Percentiles rank a stretch among this genome's conserved stretches.
Evolutionary conservation across 2,888 invertebrate species (phyloP).

Genomic region (Seira sanloemensis): DNA sequence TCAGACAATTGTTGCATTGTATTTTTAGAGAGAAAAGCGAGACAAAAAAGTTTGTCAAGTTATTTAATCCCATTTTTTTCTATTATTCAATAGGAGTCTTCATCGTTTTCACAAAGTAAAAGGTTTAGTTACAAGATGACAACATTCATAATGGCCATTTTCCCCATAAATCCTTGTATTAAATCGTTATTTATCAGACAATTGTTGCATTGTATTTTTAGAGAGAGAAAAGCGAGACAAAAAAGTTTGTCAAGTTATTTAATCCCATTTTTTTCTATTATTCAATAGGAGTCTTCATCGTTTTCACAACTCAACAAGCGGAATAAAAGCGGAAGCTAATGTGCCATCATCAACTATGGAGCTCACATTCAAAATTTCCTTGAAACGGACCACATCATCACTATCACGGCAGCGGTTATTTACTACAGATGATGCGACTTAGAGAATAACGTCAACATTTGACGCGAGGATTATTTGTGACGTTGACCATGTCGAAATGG

Average conservation of each 20-base stretch:
- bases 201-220: constrained; percentile 6
- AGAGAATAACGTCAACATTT: neutral
- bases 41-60: constrained; percentile 4
- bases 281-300: constrained; percentile 37
- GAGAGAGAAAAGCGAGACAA: constrained; percentile 11
- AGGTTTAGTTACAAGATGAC: neutral
- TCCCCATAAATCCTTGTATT: neutral
- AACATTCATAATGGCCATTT: neutral
- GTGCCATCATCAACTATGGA: neutral
- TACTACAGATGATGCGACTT: neutral
- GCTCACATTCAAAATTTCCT: neutral
- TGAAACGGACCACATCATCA: neutral
- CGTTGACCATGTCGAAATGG: constrained; percentile 59
- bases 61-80: constrained; percentile 13
- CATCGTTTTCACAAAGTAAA: neutral
- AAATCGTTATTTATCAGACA: neutral
- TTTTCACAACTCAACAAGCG: neutral
- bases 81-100: constrained; percentile 44
- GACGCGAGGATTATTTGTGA: neutral
- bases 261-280: constrained; percentile 27
- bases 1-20: constrained; percentile 6
- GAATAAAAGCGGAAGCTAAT: neutral
- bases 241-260: constrained; percentile 8
- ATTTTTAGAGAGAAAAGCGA: constrained; percentile 2
- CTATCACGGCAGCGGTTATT: neutral